These are phyloP conservation scores for Melipona bicolor DNA, from an alignment of 2,888 invertebrate genomes.

Conservation along the genomic window DNA sequence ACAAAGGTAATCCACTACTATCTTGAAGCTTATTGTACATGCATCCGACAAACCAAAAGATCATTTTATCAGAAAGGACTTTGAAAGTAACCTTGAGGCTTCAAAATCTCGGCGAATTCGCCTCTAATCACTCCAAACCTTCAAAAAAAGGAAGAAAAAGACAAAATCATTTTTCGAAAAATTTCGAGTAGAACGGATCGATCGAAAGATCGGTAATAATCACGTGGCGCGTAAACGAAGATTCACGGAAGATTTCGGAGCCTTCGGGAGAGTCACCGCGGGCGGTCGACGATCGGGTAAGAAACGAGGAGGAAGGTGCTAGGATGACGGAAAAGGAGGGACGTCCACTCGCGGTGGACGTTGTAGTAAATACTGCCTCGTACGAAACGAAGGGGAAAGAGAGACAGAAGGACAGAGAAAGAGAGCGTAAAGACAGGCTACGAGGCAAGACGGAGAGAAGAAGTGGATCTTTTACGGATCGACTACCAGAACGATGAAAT, in stretches of 20 bases:
- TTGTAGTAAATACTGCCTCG: too few species aligned
- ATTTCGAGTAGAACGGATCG: conserved; percentile 10
- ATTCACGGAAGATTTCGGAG: conserved; percentile 64
- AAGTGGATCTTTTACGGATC: conserved; percentile 72
- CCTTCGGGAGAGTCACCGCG: conserved; percentile 60
- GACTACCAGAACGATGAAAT: conserved; percentile 78
- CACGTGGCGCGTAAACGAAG: conserved; percentile 57
- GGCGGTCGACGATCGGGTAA: conserved; percentile 66
- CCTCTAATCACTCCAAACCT: not conserved
- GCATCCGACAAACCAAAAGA: not conserved
- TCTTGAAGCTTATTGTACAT: not conserved
- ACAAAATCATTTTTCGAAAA: not conserved
- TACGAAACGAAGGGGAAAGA: too few species aligned
- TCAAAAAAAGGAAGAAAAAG: not conserved
- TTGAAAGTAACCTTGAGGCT: not conserved
- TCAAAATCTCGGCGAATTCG: not conserved
- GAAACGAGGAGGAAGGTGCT: conserved; percentile 36
- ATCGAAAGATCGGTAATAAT: conserved; percentile 62
- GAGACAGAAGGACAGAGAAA: not conserved
- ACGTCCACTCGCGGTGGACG: not conserved
- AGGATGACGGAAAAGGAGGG: conserved; percentile 59
- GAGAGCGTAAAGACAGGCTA: not conserved
- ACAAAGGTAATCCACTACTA: not conserved
- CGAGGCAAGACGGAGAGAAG: conserved; percentile 29
- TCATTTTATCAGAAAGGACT: not conserved